Conservation (phyloP, 2,113 vertebrate genomes). For the Nibea albiflora region DNA sequence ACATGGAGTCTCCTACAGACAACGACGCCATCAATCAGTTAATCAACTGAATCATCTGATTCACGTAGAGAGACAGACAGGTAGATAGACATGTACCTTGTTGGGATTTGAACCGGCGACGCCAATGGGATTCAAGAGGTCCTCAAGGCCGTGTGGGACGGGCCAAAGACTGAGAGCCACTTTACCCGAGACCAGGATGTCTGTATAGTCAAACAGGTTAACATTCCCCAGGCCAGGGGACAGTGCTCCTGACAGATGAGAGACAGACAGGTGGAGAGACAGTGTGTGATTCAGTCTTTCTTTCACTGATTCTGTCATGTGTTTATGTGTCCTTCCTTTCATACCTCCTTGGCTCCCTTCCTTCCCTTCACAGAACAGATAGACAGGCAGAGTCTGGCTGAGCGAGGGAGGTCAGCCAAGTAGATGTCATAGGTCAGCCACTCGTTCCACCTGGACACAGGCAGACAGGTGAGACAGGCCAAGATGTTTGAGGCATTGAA, state of each 20-base stretch:
- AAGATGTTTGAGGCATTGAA: too few relatives aligned
- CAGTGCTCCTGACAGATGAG: constrained; percentile 89
- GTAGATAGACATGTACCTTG: constrained; percentile 28
- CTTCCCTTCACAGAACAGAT: constrained; percentile 77
- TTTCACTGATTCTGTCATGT: neutral
- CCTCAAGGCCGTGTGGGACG: constrained; percentile 81
- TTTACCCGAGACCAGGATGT: constrained; percentile 95
- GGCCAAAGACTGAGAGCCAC: constrained; percentile 95
- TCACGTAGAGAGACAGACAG: neutral
- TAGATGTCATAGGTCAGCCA: constrained; percentile 75
- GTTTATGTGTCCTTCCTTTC: constrained; percentile 1
- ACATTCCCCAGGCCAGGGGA: constrained; percentile 96
- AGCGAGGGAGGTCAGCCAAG: constrained; percentile 70
- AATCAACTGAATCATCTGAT: neutral
- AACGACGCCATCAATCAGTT: neutral
- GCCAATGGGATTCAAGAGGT: constrained; percentile 79
- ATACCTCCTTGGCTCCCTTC: constrained; percentile 77
- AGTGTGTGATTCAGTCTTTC: neutral
- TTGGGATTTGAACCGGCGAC: constrained; percentile 68
- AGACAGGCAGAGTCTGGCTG: constrained; percentile 71
- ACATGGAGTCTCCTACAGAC: constrained; percentile 82
- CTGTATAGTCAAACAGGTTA: constrained; percentile 96
- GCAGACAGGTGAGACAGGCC: neutral
- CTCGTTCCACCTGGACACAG: constrained; percentile 67
- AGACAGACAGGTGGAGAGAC: neutral